Evolutionary conservation across 2,113 vertebrate genomes (phyloP), one percentile per base, ranked within the genome.

Genomic region (Empidonax traillii): DNA sequence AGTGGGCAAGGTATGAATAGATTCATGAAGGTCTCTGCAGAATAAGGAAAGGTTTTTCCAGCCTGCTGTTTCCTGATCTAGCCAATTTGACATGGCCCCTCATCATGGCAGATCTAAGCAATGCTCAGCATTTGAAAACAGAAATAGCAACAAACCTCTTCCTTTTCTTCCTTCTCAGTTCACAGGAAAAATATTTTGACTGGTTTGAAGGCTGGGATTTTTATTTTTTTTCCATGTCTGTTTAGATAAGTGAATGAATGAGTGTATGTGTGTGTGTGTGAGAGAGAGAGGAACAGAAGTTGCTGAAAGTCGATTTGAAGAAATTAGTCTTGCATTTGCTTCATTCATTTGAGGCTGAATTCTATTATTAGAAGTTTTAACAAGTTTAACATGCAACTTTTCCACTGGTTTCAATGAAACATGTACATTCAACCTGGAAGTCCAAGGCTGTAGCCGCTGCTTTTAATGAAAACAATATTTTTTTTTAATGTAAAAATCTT

Each of bases 101-200:
- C 86, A 78, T 81, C 90, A 35, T 0, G 2, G 73, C 66, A 89
- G 56, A 87, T 90, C 76, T 72, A 66, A 93, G 90, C 65, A 74
- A 20, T 3, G 44, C 79, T 80, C 61, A 59, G 78, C 58, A 71
- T 72, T 93, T 14, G 10, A 75, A 96, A 92, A 87, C 6, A 92
- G 90, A 89, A 95, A 78, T 35, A 69, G 49, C 80, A 96, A 92
- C 67, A 96, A 92, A 94, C 80, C 83, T 92, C 73, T 96, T 97
- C 92, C 84, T 95, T 89, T 95, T 89, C 87, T 95, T 94, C 66
- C 85, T 96, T 75, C 88, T 93, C 88, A 78, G 65, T 78, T 93
- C 77, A 79, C 90, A 92, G 58, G 66, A 87, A 96, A 95, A 94
- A 96, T 94, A 94, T 91, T 97, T 96, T 94, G 84, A 85, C 85